Evolutionary conservation across 2,113 vertebrate genomes (phyloP).

Genomic region (Rhinogobius similis): DNA sequence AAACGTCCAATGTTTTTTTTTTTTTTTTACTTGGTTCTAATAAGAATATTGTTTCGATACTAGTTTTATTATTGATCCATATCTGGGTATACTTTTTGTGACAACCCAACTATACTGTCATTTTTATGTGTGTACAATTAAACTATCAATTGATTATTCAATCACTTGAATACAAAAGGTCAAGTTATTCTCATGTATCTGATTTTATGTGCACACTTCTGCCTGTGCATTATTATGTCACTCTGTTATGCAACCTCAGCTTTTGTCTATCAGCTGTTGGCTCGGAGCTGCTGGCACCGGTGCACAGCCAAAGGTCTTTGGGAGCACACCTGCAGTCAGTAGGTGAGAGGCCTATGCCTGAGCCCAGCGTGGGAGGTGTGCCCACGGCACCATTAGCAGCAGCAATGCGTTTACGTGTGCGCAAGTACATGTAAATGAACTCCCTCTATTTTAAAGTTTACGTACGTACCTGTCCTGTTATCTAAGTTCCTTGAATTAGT

Average conservation of each 20-base stretch:
- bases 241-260: constrained; percentile 64
- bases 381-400: not conserved
- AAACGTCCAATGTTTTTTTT: too few species aligned
- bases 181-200: not conserved
- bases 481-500: not conserved
- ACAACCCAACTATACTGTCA: too few species aligned
- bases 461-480: not conserved
- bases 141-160: not conserved
- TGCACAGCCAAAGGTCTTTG: constrained; percentile 46
- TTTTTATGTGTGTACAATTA: too few species aligned
- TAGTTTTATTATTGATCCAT: too few species aligned
- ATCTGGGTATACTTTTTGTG: too few species aligned
- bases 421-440: constrained; percentile 24
- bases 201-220: not conserved
- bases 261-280: constrained; percentile 70
- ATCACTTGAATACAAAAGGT: not conserved
- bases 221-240: constrained; percentile 53
- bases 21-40: too few species aligned
- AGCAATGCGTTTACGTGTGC: not conserved
- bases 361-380: constrained; percentile 1
- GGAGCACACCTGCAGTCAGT: constrained; percentile 39
- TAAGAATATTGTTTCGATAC: too few species aligned
- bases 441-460: constrained; percentile 31
- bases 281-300: constrained; percentile 36
- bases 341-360: constrained; percentile 45